Evolutionary conservation across 2,113 vertebrate species (phyloP), one percentile per base, ranked within the genome.

Genomic region (Cynocephalus volans): DNA sequence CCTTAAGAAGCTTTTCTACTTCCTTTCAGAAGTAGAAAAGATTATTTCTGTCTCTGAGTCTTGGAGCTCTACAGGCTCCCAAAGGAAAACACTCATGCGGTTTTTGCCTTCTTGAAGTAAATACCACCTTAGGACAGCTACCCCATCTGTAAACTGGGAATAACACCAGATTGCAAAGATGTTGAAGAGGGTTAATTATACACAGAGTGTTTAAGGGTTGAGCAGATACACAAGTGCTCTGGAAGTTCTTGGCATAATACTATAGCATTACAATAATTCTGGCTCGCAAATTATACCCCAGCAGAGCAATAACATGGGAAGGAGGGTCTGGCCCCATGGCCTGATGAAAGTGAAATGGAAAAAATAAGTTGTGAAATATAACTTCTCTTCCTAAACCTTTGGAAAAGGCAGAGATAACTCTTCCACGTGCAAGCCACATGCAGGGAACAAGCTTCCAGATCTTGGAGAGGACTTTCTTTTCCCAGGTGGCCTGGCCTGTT

Each of bases 221-320:
- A 95, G 87, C 95, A 96, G 86, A 97, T 93, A 97, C 90, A 93
- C 83, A 95, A 97, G 83, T 62, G 91, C 89, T 94, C 93, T 97
- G 89, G 73, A 96, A 92, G 93, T 88, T 96, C 96, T 94, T 95
- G 95, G 96, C 96, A 88, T 98, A 98, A 97, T 96, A 92, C 97
- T 97, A 96, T 97, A 97, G 96, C 67, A 98, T 98, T 97, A 98
- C 67, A 96, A 94, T 96, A 97, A 98, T 98, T 98, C 83, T 97
- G 97, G 96, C 96, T 96, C 96, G 88, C 87, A 98, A 97, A 98
- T 98, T 97, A 98, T 85, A 98, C 90, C 93, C 96, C 92, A 95
- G 87, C 76, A 95, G 90, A 96, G 76, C 60, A 85, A 96, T 97
- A 96, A 92, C 93, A 92, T 93, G 96, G 80, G 89, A 97, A 95